Evolutionary conservation across 1,140 invertebrate species (phyloP).

Genomic region (Diabrotica undecimpunctata): DNA sequence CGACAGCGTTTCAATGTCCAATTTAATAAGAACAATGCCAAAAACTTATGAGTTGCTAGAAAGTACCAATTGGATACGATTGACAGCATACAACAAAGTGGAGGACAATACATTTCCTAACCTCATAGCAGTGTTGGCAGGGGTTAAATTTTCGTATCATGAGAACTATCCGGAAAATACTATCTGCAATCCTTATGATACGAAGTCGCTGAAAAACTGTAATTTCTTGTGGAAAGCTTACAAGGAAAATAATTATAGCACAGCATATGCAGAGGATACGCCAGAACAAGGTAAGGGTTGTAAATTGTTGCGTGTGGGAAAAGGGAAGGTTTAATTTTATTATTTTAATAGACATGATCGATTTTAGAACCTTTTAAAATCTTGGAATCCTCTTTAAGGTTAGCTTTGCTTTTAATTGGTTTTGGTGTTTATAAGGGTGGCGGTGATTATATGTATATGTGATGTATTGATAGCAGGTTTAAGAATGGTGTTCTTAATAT

Average conservation of each 20-base stretch:
- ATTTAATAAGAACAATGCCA: slow-evolving; percentile 73
- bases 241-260: slow-evolving; percentile 55
- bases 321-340: no score
- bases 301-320: background rate
- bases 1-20: slow-evolving; percentile 74
- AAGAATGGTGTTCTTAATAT: no score
- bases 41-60: slow-evolving; percentile 63
- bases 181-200: slow-evolving; percentile 50
- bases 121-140: slow-evolving; percentile 71
- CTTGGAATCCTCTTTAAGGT: no score
- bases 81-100: slow-evolving; percentile 61
- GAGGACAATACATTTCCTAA: slow-evolving; percentile 81
- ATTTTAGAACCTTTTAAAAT: no score
- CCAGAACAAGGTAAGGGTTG: background rate
- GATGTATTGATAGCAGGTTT: no score
- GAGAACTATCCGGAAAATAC: slow-evolving; percentile 22
- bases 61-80: slow-evolving; percentile 47
- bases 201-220: slow-evolving; percentile 52
- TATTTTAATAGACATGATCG: no score
- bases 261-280: slow-evolving; percentile 60
- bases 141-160: slow-evolving; percentile 36
- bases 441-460: no score
- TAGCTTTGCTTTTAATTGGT: no score
- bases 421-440: no score
- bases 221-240: slow-evolving; percentile 61